Base-by-base conservation (phyloP, 1,140 invertebrate species). In the Camponotus vicinus region DNA sequence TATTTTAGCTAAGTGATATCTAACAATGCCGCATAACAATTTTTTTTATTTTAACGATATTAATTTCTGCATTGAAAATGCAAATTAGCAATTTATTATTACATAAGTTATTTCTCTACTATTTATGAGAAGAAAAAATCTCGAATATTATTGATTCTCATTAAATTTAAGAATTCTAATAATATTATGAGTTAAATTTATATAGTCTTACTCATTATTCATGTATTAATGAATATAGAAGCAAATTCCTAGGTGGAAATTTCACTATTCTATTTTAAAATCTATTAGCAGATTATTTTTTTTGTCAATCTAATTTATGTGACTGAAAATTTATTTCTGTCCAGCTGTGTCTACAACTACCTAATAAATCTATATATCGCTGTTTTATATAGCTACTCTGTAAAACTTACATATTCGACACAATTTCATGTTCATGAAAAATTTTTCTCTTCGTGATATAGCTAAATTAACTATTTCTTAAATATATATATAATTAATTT, bases 221-320 rank as follows among this genome's bases (percentile, higher is more conserved):
- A 7, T 57, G 9, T 11, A 3, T 57, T 3, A 40, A 76, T 4
- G 7, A 59, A 40, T 3, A 15, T 27, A 40, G 15, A 18, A 8
- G 8, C 27, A 15, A 7, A 27, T 27, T 27, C 27, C 7, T 42
- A 59, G 0, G 49, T 52, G 49, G 27, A 76, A 63, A 66, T 61
- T 70, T 18, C 42, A 6, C 76, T 34, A 49, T 11, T 45, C 8
- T 87, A 75, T 85, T 89, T 88, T 85, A 32, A 18, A 59, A 42
- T 32, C 13, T 61, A 49, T 34, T 21, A 15, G n/a, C 11, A 13
- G 8, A 70, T 1, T 8, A 52, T 55, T 1, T 7, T 34, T 64
- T 27, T 45, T 7, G 3, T n/a, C 49, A 37, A 7, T 27, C 37
- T 49, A 49, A 87, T 88, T 87, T 88, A 71, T 40, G 40, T 42